Percentiles rank a stretch among this genome's conserved stretches.
Conservation (phyloP, 2,797 vertebrate genomes). For the Parambassis ranga region DNA sequence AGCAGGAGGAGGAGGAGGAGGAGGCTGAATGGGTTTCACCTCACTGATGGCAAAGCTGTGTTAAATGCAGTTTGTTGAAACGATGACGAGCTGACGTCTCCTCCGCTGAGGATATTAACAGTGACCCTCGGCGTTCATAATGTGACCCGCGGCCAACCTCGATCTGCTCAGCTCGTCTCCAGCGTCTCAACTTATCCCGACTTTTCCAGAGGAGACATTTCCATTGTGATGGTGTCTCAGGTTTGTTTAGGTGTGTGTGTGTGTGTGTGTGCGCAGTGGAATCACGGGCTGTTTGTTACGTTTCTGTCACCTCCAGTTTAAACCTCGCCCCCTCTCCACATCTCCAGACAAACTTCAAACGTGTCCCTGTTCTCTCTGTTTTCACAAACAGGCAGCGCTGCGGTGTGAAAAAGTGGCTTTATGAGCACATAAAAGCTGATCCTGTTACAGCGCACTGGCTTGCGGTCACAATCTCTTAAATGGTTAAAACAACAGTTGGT, state of each 20-base stretch:
- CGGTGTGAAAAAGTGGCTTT: slow-evolving; percentile 62
- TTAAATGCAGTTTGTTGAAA: slow-evolving; percentile 31
- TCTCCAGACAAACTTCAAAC: slow-evolving; percentile 35
- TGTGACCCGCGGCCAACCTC: slow-evolving; percentile 25
- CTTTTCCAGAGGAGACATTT: slow-evolving; percentile 28
- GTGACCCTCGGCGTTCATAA: slow-evolving; percentile 43
- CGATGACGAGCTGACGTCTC: slow-evolving; percentile 39
- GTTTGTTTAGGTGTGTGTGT: neutral
- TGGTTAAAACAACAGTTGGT: slow-evolving; percentile 66
- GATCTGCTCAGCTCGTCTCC: slow-evolving; percentile 5
- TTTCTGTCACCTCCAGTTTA: neutral
- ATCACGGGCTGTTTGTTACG: neutral
- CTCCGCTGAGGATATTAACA: slow-evolving; percentile 56
- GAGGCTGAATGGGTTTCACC: slow-evolving; percentile 31
- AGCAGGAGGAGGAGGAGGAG: neutral
- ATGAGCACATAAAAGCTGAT: slow-evolving; percentile 63
- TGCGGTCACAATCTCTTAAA: slow-evolving; percentile 62
- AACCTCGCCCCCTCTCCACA: no score
- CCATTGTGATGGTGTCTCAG: slow-evolving; percentile 29
- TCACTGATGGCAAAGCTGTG: slow-evolving; percentile 41
- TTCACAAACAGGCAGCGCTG: slow-evolving; percentile 41
- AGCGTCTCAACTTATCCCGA: slow-evolving; percentile 26
- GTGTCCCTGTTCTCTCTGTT: slow-evolving; percentile 21
- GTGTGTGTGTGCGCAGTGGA: no score
- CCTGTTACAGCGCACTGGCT: slow-evolving; percentile 53